A percentile compares a stretch with the other conserved stretches of the same genome.
Evolutionary conservation across 2,797 vertebrate species (phyloP).

Genomic region (Rachycentron canadum): DNA sequence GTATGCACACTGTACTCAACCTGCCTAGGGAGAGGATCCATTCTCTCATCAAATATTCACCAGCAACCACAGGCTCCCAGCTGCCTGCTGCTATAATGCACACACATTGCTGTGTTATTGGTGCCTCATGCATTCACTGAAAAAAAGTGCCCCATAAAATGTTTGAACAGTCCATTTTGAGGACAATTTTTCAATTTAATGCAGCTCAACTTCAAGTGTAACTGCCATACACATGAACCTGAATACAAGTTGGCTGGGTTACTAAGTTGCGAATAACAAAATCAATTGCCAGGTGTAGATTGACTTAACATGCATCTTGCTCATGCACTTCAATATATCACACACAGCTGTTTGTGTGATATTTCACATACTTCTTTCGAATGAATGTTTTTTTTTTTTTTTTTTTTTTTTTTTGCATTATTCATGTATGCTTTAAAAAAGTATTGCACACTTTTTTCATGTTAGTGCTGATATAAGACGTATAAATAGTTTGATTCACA

Average conservation of each 20-base stretch:
- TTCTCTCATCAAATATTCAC: constrained; percentile 90
- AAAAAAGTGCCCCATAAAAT: constrained; percentile 51
- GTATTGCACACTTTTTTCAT: constrained; percentile 31
- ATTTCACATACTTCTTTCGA: no score
- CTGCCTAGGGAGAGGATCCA: constrained; percentile 82
- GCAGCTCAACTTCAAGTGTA: constrained; percentile 14
- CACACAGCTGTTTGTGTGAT: constrained; percentile 3
- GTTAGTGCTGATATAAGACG: neutral
- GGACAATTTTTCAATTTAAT: constrained; percentile 40
- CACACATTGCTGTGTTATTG: constrained; percentile 59
- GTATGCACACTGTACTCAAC: constrained; percentile 78
- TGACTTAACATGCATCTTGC: neutral
- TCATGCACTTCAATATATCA: neutral
- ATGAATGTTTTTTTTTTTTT: constrained; percentile 4
- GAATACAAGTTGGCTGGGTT: constrained; percentile 8
- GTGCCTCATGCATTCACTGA: constrained; percentile 40
- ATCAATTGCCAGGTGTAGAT: constrained; percentile 2
- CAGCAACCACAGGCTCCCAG: constrained; percentile 81
- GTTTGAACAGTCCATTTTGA: constrained; percentile 36
- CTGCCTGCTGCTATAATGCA: constrained; percentile 75
- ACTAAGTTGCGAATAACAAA: constrained; percentile 16
- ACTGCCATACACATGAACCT: constrained; percentile 7
- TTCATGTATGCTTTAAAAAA: neutral
- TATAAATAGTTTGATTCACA: neutral
- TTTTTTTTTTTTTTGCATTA: no score